Evolutionary conservation across 2,113 vertebrate species (phyloP), one percentile per base, ranked within the genome.

Genomic region (Echinops telfairi): DNA sequence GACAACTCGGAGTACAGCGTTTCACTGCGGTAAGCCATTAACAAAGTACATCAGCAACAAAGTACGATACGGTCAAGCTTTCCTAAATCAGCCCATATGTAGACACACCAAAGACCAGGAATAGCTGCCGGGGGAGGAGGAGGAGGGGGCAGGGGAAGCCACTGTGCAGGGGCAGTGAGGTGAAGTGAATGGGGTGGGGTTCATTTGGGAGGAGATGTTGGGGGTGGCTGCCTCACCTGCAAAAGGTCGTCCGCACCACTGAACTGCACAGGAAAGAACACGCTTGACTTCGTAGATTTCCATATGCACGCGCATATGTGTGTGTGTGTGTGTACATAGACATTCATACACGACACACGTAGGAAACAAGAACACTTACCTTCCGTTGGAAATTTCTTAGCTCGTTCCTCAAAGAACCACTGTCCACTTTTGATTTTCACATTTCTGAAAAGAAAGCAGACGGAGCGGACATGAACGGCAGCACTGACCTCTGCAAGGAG

Each of bases 351-450:
- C 19, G 16, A 62, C 17, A 62, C 47, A 62, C 19, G 12, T 62
- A 62, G 60, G 12, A 33, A 73, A 36, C 16, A 71, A 81, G 76
- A 93, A 33, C 4, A 1, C 70, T 96, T 98, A 99, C 99, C 99
- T 98, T 97, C 98, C 38, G 82, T 58, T 25, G 99, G 98, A 94
- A 99, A 99, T 96, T 99, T 99, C 98, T 98, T 99, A 33, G 98
- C 98, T 97, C 98, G 98, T 94, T 99, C 98, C 89, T 99, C 99
- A 81, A 99, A 97, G 97, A 99, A 99, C 99, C 99, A 99, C 20
- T 99, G 98, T 73, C 99, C 99, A 83, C 99, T 98, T 94, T 98
- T 98, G 95, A 99, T 96, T 98, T 99, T 99, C 89, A 99, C 91
- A 14, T 99, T 98, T 97, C 99, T 99, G 98, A 33, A 97, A 98